Evolutionary conservation across 2,888 invertebrate genomes (phyloP).

Genomic region (Morinoia aosen): DNA sequence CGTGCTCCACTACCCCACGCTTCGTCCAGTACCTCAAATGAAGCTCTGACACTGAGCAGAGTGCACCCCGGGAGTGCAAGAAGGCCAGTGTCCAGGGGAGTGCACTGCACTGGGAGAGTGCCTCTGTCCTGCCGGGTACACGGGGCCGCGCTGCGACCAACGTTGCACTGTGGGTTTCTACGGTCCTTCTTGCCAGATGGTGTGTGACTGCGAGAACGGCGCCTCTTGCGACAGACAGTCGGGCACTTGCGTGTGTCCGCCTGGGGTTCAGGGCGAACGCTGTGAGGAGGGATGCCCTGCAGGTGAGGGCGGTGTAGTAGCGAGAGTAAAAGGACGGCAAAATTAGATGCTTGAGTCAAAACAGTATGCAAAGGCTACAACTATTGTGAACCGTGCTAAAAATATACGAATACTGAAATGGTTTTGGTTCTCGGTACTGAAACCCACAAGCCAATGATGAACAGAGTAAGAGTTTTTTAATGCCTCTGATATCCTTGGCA

Average conservation of each 20-base stretch:
- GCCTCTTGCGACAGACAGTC: constrained; percentile 58
- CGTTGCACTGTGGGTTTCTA: neutral
- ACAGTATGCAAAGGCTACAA: no score
- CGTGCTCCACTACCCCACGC: no score
- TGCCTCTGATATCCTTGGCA: no score
- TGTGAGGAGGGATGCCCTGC: constrained; percentile 62
- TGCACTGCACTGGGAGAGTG: neutral
- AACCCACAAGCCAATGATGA: no score
- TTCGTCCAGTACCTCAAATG: no score
- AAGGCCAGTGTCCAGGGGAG: constrained; percentile 21
- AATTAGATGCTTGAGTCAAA: neutral
- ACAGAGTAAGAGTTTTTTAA: no score
- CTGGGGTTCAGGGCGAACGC: constrained; percentile 58
- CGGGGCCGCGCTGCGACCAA: neutral
- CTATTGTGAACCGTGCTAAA: neutral
- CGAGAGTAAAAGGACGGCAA: neutral
- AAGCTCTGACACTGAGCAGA: neutral
- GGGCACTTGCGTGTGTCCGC: constrained; percentile 61
- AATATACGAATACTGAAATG: neutral
- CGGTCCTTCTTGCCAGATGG: constrained; percentile 37
- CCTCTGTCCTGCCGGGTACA: constrained; percentile 39
- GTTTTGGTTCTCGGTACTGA: neutral
- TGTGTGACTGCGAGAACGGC: constrained; percentile 61
- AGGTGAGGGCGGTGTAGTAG: constrained; percentile 45
- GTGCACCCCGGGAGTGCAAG: neutral